Conservation (phyloP, 2,888 invertebrate species). For the Paralinhomoeus sp. region DNA sequence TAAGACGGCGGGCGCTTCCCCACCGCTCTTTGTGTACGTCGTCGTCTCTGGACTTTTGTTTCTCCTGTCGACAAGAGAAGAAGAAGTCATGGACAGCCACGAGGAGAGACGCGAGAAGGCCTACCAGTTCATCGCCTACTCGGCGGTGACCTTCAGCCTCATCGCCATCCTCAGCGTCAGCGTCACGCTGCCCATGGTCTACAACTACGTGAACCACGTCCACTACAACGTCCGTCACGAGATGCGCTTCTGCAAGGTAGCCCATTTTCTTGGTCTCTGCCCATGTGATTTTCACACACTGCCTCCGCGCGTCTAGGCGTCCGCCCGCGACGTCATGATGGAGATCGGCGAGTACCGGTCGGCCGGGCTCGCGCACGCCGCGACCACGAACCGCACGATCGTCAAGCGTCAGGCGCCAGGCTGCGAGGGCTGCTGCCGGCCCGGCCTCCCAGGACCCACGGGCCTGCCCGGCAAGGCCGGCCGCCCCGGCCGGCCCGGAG, state of each 20-base stretch:
- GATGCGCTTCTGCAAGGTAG: conserved; percentile 25
- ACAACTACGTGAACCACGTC: conserved; percentile 23
- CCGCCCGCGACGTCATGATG: not conserved
- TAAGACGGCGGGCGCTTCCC: no score
- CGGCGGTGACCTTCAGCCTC: conserved; percentile 11
- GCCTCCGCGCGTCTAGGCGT: not conserved
- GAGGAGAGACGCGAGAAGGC: conserved; percentile 12
- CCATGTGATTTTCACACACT: no score
- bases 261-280: no score
- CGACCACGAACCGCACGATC: not conserved
- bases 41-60: no score
- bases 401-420: not conserved
- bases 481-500: conserved; percentile 3
- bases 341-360: not conserved
- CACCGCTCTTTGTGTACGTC: no score
- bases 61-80: no score
- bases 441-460: conserved; percentile 17
- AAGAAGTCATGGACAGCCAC: not conserved
- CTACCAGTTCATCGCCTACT: conserved; percentile 20
- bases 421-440: conserved; percentile 18
- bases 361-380: not conserved
- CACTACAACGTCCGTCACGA: conserved; percentile 20
- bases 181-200: conserved; percentile 23
- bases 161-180: conserved; percentile 21
- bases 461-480: conserved; percentile 19